Evolutionary conservation across 2,797 vertebrate species (phyloP).

Genomic region (Aratinga solstitialis): DNA sequence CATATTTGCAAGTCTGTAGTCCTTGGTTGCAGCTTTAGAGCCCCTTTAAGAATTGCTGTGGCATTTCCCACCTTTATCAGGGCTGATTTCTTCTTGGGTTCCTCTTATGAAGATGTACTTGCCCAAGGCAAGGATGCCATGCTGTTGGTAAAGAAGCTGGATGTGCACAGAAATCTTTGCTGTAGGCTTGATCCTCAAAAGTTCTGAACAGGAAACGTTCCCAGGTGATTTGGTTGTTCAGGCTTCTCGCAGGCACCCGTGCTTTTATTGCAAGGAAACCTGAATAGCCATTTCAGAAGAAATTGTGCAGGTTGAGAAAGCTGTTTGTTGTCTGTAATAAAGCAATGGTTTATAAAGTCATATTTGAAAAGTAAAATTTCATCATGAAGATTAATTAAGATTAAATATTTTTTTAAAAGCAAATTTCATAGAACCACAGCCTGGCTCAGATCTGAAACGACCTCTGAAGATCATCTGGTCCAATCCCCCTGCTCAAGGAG

Average conservation of each 20-base stretch:
- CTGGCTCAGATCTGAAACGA: neutral
- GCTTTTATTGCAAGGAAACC: accelerated
- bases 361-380: neutral
- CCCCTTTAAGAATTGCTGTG: neutral
- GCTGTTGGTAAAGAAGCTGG: neutral
- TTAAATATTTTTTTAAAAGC: neutral
- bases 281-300: neutral
- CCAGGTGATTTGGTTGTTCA: neutral
- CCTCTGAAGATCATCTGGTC: neutral
- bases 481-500: neutral
- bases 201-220: neutral
- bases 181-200: neutral
- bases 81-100: neutral
- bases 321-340: neutral
- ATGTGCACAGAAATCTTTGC: neutral
- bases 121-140: neutral
- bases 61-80: neutral
- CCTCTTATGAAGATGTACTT: neutral
- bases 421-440: neutral
- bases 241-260: neutral
- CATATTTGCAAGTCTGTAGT: neutral
- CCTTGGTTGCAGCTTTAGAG: neutral
- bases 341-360: neutral
- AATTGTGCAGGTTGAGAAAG: neutral
- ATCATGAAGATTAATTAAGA: neutral